Percentiles rank a stretch among this genome's conserved stretches.
These are phyloP conservation scores for Ivindomyrus marchei DNA, from an alignment of 2,113 vertebrate genomes.

Conservation along the genomic window DNA sequence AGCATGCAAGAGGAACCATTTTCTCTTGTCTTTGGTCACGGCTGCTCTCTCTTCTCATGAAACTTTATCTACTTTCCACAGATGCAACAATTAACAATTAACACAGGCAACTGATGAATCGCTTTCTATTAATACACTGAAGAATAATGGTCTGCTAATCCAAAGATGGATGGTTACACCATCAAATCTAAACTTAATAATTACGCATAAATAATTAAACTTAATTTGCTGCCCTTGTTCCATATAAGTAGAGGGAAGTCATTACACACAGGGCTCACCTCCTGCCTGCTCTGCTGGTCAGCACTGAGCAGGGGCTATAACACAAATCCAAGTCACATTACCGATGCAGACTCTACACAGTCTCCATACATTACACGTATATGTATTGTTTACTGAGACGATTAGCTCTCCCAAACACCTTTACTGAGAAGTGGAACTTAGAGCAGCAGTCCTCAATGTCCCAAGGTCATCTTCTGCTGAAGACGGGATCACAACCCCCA, in stretches of 20 bases:
- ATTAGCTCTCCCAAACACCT: neutral
- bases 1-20: neutral
- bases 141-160: neutral
- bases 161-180: neutral
- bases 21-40: neutral
- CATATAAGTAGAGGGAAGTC: neutral
- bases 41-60: neutral
- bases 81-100: neutral
- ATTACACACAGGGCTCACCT: neutral
- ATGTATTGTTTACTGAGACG: neutral
- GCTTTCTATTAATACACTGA: neutral
- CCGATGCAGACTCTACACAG: neutral
- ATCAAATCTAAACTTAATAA: slow-evolving; percentile 2
- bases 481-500: neutral
- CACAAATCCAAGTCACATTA: neutral
- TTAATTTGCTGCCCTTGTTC: slow-evolving; percentile 1
- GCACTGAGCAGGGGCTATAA: neutral
- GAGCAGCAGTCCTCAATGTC: neutral
- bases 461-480: neutral
- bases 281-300: neutral
- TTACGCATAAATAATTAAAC: neutral
- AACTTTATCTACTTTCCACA: neutral
- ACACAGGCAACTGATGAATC: neutral
- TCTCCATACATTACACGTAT: neutral
- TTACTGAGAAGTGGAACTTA: neutral